phyloP scores from a whole-genome alignment of 2,113 vertebrate species.

The Phyllostomus hastatus region DNA sequence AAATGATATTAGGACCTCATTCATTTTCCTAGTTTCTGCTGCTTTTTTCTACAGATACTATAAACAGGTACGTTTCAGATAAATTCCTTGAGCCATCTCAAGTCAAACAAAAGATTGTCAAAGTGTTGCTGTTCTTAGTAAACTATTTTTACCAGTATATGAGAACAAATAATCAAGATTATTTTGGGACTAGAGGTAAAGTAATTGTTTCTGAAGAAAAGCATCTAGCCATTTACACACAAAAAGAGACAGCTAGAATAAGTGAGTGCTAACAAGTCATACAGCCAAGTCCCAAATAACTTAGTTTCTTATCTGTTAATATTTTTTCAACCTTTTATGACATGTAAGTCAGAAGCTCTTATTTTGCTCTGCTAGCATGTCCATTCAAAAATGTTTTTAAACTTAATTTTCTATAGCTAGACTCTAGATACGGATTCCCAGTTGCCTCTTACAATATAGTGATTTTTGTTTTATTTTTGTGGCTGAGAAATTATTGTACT shows the following conservation, averaged over 20 bases:
- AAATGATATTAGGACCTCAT: neutral
- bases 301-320: neutral
- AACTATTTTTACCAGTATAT: neutral
- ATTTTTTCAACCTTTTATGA: neutral
- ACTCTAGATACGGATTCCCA: neutral
- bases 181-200: neutral
- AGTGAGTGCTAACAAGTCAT: neutral
- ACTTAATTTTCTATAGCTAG: neutral
- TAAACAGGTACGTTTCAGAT: neutral
- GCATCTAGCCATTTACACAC: neutral
- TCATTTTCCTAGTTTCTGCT: neutral
- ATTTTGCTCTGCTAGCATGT: neutral
- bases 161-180: neutral
- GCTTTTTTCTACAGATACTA: neutral
- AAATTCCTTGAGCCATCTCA: neutral
- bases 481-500: neutral
- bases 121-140: neutral
- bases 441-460: neutral
- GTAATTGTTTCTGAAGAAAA: slow-evolving; percentile 25
- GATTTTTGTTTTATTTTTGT: neutral
- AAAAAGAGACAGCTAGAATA: neutral
- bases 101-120: neutral
- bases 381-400: neutral
- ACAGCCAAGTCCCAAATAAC: neutral
- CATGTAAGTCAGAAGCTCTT: neutral